phyloP scores from a whole-genome alignment of 1,140 invertebrate species.

The Orius insidiosus region DNA sequence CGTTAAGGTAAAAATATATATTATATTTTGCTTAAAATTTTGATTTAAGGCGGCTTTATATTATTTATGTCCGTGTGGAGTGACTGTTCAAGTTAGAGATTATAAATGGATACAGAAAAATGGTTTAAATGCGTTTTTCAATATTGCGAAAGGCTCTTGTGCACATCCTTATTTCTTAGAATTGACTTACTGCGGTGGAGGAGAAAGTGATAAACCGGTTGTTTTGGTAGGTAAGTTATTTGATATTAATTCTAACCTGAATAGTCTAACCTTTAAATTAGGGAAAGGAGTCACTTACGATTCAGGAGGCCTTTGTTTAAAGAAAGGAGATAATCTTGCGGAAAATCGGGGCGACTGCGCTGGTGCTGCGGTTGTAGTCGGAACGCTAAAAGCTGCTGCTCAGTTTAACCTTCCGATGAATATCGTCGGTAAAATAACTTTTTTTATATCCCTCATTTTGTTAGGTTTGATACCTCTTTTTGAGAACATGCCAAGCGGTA shows the following conservation, averaged over 20 bases:
- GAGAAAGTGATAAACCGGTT: constrained; percentile 23
- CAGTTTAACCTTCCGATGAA: constrained; percentile 53
- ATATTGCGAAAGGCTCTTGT: constrained; percentile 31
- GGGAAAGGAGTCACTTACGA: constrained; percentile 77
- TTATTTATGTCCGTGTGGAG: constrained; percentile 18
- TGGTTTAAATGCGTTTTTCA: constrained; percentile 36
- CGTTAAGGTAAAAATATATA: constrained; percentile 28
- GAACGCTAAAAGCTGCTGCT: constrained; percentile 48
- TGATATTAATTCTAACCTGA: too few relatives aligned
- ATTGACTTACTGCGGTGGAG: constrained; percentile 24
- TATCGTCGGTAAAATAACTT: constrained; percentile 32
- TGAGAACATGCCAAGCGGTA: constrained; percentile 74
- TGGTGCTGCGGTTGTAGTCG: constrained; percentile 61
- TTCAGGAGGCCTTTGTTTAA: constrained; percentile 73
- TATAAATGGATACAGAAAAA: constrained; percentile 31
- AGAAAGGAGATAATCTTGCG: constrained; percentile 51
- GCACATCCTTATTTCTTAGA: constrained; percentile 36
- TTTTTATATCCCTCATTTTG: neutral
- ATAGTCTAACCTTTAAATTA: too few relatives aligned
- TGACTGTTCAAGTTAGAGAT: constrained; percentile 27
- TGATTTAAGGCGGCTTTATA: constrained; percentile 18
- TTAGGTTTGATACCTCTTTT: constrained; percentile 53
- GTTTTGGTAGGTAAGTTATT: constrained; percentile 23
- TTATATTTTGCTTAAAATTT: too few relatives aligned
- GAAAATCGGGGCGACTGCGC: constrained; percentile 80